Conservation (phyloP, 2,888 invertebrate species). For the Xestobium rufovillosum region DNA sequence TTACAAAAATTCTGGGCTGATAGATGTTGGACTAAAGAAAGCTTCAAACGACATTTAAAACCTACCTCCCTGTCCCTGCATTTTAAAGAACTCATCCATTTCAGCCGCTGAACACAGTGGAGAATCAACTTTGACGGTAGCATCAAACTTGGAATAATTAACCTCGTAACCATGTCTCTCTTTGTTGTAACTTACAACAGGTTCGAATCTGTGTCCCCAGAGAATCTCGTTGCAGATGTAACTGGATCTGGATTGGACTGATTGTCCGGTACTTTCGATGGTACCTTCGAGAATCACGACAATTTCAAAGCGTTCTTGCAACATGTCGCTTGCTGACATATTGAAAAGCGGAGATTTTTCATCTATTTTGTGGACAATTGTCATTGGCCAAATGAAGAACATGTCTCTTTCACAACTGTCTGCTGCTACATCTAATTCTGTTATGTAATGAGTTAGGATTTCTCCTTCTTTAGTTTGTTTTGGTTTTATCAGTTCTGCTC, state of each 20-base stretch:
- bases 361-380: constrained; percentile 86
- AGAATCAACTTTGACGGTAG: constrained; percentile 75
- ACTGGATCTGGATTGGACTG: constrained; percentile 74
- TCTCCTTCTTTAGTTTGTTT: constrained; percentile 77
- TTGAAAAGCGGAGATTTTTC: constrained; percentile 78
- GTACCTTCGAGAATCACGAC: constrained; percentile 85
- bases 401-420: constrained; percentile 81
- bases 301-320: constrained; percentile 75
- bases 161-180: constrained; percentile 67
- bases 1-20: no score
- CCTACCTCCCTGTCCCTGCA: constrained; percentile 53
- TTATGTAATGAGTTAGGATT: constrained; percentile 72
- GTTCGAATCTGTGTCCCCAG: constrained; percentile 82
- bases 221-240: constrained; percentile 73
- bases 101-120: constrained; percentile 76
- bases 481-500: constrained; percentile 75
- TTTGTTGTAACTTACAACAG: constrained; percentile 67
- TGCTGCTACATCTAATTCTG: constrained; percentile 54
- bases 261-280: constrained; percentile 81
- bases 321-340: constrained; percentile 81
- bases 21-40: no score
- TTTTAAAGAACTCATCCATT: constrained; percentile 55
- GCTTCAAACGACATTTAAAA: no score
- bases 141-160: constrained; percentile 84
- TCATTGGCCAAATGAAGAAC: constrained; percentile 96